Conservation (phyloP, 2,113 vertebrate genomes). For the Actinemys pallida region DNA sequence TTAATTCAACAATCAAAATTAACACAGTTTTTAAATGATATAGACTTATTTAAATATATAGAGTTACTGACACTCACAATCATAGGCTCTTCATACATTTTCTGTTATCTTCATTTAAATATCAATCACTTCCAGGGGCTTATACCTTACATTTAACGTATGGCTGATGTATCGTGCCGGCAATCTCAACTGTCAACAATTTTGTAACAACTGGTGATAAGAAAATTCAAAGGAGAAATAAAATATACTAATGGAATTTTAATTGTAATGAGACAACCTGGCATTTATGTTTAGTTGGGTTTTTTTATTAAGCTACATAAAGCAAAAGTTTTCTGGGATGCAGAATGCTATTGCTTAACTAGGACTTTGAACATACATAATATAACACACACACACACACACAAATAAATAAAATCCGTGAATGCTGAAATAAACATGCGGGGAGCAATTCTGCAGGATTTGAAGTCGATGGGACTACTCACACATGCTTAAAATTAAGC, state of each 20-base stretch:
- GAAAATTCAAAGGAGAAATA: neutral
- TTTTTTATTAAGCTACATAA: neutral
- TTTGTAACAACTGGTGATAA: neutral
- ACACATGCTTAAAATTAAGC: neutral
- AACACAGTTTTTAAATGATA: neutral
- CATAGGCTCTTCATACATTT: neutral
- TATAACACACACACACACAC: too few relatives aligned
- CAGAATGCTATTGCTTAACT: neutral
- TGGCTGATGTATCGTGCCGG: neutral
- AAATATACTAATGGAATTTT: neutral
- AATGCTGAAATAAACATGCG: neutral
- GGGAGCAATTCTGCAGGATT: neutral
- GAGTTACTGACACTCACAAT: neutral
- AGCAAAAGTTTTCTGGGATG: neutral
- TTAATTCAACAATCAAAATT: constrained; percentile 24
- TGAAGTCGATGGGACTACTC: neutral
- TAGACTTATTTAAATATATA: neutral
- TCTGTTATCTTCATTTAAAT: neutral
- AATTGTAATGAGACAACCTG: neutral
- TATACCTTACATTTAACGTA: neutral
- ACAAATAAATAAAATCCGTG: neutral
- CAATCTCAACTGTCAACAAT: neutral
- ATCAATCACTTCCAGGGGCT: neutral
- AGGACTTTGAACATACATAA: neutral
- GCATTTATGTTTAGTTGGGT: neutral